These are phyloP conservation scores for Solenodon paradoxus DNA, from an alignment of 2,113 vertebrate genomes.

Conservation along the genomic window DNA sequence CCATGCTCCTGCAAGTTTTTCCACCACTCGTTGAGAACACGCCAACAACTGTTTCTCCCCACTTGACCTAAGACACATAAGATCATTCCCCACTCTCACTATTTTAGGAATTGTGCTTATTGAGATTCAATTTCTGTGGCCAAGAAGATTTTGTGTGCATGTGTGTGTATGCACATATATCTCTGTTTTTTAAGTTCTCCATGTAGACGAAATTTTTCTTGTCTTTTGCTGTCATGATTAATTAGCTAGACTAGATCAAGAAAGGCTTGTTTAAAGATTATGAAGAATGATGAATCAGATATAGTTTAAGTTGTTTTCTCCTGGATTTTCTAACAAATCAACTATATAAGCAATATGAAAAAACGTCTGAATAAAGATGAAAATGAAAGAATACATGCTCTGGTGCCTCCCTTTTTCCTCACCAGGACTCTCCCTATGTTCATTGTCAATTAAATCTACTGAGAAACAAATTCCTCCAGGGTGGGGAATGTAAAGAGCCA, in stretches of 20 bases:
- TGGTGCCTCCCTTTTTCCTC: neutral
- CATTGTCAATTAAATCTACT: neutral
- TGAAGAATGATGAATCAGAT: neutral
- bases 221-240: neutral
- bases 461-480: neutral
- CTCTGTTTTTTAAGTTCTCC: neutral
- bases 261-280: neutral
- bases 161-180: too few relatives aligned
- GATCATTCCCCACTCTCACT: neutral
- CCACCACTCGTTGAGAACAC: too few relatives aligned
- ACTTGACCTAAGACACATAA: neutral
- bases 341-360: neutral
- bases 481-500: neutral
- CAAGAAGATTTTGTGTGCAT: neutral
- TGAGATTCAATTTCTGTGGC: neutral
- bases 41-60: neutral
- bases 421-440: neutral
- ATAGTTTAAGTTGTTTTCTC: neutral
- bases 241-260: neutral
- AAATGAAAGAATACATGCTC: neutral
- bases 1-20: neutral
- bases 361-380: neutral
- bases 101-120: neutral
- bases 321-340: neutral
- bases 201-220: too few relatives aligned